Conservation (phyloP, 2,888 invertebrate genomes). For the Alcis repandata region DNA sequence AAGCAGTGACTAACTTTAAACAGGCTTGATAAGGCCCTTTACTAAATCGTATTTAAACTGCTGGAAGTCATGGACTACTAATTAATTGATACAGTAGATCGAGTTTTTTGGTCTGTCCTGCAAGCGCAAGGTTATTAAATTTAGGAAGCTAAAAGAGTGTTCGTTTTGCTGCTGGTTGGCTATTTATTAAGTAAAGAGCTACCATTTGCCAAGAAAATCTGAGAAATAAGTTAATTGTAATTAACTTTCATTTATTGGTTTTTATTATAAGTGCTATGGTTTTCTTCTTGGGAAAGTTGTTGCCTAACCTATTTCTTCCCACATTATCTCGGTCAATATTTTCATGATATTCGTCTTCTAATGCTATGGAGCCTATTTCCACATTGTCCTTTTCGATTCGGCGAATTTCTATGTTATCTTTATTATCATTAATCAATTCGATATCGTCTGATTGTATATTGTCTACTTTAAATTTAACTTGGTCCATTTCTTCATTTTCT, state of each 20-base stretch:
- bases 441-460: background rate
- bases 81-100: too few relatives aligned
- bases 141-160: too few relatives aligned
- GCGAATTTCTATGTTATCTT: background rate
- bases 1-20: too few relatives aligned
- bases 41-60: too few relatives aligned
- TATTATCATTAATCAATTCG: background rate
- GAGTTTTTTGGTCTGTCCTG: too few relatives aligned
- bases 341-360: background rate
- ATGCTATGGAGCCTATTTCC: background rate
- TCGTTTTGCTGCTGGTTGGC: too few relatives aligned
- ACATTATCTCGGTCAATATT: background rate
- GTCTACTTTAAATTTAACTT: too few relatives aligned
- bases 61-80: too few relatives aligned
- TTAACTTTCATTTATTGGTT: constrained; percentile 32
- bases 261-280: constrained; percentile 44
- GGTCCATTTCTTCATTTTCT: too few relatives aligned
- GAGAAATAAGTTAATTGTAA: background rate
- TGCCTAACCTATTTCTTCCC: background rate
- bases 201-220: background rate
- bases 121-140: too few relatives aligned
- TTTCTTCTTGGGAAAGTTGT: constrained; percentile 18
- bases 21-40: too few relatives aligned
- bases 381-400: background rate
- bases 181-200: too few relatives aligned